Evolutionary conservation across 2,113 vertebrate species (phyloP), one percentile per base, ranked within the genome.

Genomic region (Nerophis lumbriciformis): DNA sequence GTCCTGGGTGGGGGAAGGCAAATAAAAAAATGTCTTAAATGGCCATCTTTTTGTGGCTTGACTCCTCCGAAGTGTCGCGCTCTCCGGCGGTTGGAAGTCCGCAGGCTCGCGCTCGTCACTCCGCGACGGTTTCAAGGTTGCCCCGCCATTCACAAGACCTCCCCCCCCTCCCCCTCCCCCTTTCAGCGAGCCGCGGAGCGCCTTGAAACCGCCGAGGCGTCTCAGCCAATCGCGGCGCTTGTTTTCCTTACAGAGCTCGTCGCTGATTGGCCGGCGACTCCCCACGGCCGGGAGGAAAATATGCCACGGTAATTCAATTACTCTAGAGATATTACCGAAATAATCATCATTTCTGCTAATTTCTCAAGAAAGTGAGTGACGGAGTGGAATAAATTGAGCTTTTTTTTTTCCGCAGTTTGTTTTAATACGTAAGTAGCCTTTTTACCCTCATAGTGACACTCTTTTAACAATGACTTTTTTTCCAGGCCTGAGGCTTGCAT

Each of bases 171-270:
- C 19, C 54, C 60, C 42, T 67, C 48, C 35, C 50, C 35, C 19
- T 19, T 15, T 21, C 38, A 61, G 63, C 63, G 35, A 64, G 38
- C 28, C 39, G 37, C 54, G 48, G 89, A 88, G 87, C 63, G 83
- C 86, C 90, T 88, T 73, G 72, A 90, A 90, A 90, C 87, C 59
- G 59, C 6, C 6, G 69, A 6, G 5, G 51, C 70, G 66, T 75
- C 79, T 80, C 77, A 79, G 73, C 90, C 90, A 90, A 90, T 90
- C 84, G n/a, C 9, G 7, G 67, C 55, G 5, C 86, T 90, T 89
- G 89, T 90, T 90, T 89, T 90, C 87, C 81, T 19, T 88, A 83
- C 54, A 58, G 78, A 69, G 68, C 65, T 81, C 63, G 66, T 53
- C 76, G 57, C 54, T 77, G 78, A 89, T 90, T 90, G 81, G 81